phyloP scores from a whole-genome alignment of 2,888 invertebrate genomes.

The Panorpa germanica region DNA sequence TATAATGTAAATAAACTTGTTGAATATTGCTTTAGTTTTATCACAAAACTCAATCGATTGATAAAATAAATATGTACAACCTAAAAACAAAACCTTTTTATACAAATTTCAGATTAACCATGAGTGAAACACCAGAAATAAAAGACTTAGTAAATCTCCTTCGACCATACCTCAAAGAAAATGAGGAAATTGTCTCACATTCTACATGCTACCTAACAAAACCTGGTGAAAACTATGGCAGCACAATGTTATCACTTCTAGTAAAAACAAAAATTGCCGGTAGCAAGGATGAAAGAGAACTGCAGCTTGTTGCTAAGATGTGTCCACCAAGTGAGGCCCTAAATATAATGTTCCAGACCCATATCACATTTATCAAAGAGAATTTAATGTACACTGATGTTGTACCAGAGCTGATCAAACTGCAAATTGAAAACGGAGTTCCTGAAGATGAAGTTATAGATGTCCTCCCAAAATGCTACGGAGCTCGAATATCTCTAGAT shows the following conservation, averaged over 20 bases:
- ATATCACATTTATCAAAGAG: slow-evolving; percentile 35
- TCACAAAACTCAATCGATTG: too few relatives aligned
- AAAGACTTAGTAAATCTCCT: slow-evolving; percentile 17
- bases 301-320: slow-evolving; percentile 34
- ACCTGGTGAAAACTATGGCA: slow-evolving; percentile 41
- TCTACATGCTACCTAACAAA: slow-evolving; percentile 25
- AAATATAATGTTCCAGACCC: slow-evolving; percentile 30
- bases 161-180: slow-evolving; percentile 17
- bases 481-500: slow-evolving; percentile 27
- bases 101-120: too few relatives aligned
- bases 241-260: slow-evolving; percentile 28
- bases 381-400: slow-evolving; percentile 30
- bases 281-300: slow-evolving; percentile 17
- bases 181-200: slow-evolving; percentile 21
- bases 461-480: slow-evolving; percentile 31
- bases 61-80: too few relatives aligned
- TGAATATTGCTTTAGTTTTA: too few relatives aligned
- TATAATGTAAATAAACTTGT: too few relatives aligned
- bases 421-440: slow-evolving; percentile 28
- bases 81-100: too few relatives aligned
- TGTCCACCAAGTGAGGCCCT: slow-evolving; percentile 32
- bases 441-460: slow-evolving; percentile 23
- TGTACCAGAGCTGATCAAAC: slow-evolving; percentile 25
- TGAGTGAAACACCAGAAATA: slow-evolving; percentile 17
- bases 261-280: slow-evolving; percentile 19